These are phyloP conservation scores for Caenorhabditis sp. DNA, from an alignment of 2,888 invertebrate genomes.

Conservation along the genomic window DNA sequence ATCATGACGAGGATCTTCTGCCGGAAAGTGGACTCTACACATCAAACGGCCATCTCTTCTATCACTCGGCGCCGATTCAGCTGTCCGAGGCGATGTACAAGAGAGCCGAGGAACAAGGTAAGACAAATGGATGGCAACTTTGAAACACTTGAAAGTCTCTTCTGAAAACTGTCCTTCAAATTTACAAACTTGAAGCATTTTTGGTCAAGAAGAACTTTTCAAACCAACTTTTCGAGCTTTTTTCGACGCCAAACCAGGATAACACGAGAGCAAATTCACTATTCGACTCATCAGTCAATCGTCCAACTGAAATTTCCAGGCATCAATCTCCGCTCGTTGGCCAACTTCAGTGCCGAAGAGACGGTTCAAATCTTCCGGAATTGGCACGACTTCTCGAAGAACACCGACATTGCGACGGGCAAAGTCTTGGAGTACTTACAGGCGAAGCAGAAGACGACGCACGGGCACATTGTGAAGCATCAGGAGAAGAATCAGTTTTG, in stretches of 20 bases:
- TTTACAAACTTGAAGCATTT: background rate
- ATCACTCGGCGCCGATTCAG: background rate
- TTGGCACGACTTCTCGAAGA: conserved; percentile 45
- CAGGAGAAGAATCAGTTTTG: conserved; percentile 41
- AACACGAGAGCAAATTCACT: no score
- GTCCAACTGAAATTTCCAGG: conserved; percentile 10
- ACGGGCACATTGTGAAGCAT: conserved; percentile 8
- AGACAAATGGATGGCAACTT: no score
- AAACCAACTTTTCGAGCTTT: no score
- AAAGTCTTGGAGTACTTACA: conserved; percentile 31
- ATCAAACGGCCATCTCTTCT: conserved; percentile 32
- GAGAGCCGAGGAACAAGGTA: conserved; percentile 32
- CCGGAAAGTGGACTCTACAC: conserved; percentile 36
- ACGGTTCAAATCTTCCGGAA: conserved; percentile 38
- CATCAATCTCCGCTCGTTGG: conserved; percentile 3
- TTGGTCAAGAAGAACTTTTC: background rate
- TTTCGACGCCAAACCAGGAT: no score
- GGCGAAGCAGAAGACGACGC: conserved; percentile 2
- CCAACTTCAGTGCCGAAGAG: conserved; percentile 39
- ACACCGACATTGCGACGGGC: background rate
- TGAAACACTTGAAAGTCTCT: no score
- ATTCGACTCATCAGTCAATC: no score
- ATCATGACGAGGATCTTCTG: conserved; percentile 23
- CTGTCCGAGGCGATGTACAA: conserved; percentile 20
- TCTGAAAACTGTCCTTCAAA: background rate